phyloP scores from a whole-genome alignment of 2,113 vertebrate species.

The Dipodomys spectabilis region DNA sequence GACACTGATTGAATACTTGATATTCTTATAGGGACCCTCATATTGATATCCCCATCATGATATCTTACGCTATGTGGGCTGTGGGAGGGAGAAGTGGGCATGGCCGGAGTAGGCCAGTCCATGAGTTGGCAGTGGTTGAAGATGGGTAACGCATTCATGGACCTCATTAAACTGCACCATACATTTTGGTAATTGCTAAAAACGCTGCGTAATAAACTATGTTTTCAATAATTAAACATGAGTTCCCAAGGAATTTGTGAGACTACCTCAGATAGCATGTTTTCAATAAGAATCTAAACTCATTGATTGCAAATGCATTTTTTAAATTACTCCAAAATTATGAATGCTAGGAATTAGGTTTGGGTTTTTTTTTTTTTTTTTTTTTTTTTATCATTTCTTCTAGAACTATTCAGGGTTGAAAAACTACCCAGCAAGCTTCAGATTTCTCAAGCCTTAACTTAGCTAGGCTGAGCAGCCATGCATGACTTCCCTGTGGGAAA shows the following conservation, averaged over 20 bases:
- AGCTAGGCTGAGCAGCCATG: too few relatives aligned
- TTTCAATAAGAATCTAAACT: background rate
- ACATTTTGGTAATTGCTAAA: background rate
- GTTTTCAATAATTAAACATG: background rate
- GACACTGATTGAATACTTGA: background rate
- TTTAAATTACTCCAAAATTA: background rate
- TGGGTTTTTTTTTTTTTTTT: background rate
- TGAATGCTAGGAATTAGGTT: background rate
- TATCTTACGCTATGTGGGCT: too few relatives aligned
- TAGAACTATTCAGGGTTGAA: background rate
- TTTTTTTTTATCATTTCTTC: background rate
- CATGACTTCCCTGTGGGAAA: too few relatives aligned
- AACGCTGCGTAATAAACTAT: background rate
- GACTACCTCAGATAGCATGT: background rate
- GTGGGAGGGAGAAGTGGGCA: too few relatives aligned
- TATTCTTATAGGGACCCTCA: background rate
- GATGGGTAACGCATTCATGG: too few relatives aligned
- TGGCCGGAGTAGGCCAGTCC: too few relatives aligned
- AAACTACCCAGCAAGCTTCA: background rate
- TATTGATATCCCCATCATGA: too few relatives aligned
- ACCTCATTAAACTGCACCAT: background rate
- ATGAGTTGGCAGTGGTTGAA: too few relatives aligned
- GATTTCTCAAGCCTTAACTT: background rate
- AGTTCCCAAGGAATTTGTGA: background rate
- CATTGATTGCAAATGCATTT: background rate